Evolutionary conservation across 2,797 vertebrate genomes (phyloP).

Genomic region (Semaprochilodus insignis): DNA sequence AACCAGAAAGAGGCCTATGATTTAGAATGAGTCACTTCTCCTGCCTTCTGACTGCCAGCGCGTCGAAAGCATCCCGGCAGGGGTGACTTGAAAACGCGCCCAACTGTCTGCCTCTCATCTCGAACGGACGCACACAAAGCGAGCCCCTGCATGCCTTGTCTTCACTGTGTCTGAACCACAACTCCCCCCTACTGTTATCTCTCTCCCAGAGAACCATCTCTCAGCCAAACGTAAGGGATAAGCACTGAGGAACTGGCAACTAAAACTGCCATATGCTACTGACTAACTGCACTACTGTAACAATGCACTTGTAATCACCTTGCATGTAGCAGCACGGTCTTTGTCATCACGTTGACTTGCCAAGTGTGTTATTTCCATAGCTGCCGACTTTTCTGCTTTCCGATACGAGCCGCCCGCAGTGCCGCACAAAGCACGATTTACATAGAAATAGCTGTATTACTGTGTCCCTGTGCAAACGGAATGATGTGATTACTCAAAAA

Average conservation of each 20-base stretch:
- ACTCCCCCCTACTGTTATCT: slow-evolving; percentile 1
- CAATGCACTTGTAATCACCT: slow-evolving; percentile 32
- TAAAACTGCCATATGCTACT: slow-evolving; percentile 15
- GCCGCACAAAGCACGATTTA: slow-evolving; percentile 72
- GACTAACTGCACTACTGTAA: slow-evolving; percentile 6
- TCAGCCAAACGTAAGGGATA: slow-evolving; percentile 35
- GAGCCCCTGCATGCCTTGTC: slow-evolving; percentile 17
- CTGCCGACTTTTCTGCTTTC: slow-evolving; percentile 13
- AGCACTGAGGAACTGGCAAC: slow-evolving; percentile 11
- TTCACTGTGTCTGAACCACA: slow-evolving; percentile 12
- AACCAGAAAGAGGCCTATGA: slow-evolving; percentile 63
- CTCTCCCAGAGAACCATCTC: slow-evolving; percentile 1
- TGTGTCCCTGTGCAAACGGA: slow-evolving; percentile 55
- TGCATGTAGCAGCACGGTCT: slow-evolving; percentile 15
- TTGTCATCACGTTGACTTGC: slow-evolving; percentile 34
- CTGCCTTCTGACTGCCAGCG: slow-evolving; percentile 62
- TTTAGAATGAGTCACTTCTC: slow-evolving; percentile 70
- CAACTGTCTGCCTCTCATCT: slow-evolving; percentile 30
- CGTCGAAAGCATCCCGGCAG: slow-evolving; percentile 25
- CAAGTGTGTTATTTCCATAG: slow-evolving; percentile 7
- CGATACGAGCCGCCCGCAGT: slow-evolving; percentile 1
- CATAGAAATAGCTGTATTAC: slow-evolving; percentile 80
- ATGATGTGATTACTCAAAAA: slow-evolving; percentile 71
- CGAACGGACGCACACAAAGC: slow-evolving; percentile 6
- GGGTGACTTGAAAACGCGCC: slow-evolving; percentile 27